Evolutionary conservation across 2,797 vertebrate genomes (phyloP).

Genomic region (Dendrocincla fuliginosa): DNA sequence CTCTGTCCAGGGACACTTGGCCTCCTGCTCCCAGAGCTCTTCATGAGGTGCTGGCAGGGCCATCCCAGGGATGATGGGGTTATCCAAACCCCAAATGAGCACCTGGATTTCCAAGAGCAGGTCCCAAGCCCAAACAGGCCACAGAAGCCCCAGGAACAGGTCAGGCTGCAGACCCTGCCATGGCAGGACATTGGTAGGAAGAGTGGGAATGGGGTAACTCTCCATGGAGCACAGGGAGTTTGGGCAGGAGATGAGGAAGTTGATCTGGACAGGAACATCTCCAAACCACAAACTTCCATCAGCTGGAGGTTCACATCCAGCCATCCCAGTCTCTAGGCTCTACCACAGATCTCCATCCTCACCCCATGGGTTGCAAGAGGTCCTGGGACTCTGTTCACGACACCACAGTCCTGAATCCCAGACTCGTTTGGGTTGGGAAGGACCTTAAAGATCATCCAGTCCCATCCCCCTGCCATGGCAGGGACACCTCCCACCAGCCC

Average conservation of each 20-base stretch:
- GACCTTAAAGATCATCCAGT: not conserved
- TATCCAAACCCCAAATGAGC: not conserved
- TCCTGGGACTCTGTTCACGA: not conserved
- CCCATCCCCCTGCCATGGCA: not conserved
- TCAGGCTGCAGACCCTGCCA: not conserved
- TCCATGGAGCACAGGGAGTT: fast-evolving
- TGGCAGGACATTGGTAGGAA: not conserved
- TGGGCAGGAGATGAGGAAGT: not conserved
- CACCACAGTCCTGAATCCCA: not conserved
- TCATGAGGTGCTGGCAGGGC: not conserved
- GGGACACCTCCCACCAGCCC: not conserved
- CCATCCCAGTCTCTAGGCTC: not conserved
- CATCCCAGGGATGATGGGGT: fast-evolving
- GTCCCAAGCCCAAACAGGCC: fast-evolving
- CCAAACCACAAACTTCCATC: not conserved
- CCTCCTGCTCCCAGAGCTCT: not conserved
- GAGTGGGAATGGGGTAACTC: fast-evolving
- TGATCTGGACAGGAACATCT: not conserved
- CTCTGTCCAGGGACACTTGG: not conserved
- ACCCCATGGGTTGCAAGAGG: not conserved
- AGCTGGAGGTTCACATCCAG: not conserved
- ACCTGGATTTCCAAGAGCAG: not conserved
- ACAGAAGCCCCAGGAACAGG: not conserved
- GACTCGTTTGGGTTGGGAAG: not conserved
- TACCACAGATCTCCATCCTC: fast-evolving